Evolutionary conservation across 37 sponge, comb jelly and placozoan genomes (phyloP).

Genomic region (Cliona cf. orientalis): DNA sequence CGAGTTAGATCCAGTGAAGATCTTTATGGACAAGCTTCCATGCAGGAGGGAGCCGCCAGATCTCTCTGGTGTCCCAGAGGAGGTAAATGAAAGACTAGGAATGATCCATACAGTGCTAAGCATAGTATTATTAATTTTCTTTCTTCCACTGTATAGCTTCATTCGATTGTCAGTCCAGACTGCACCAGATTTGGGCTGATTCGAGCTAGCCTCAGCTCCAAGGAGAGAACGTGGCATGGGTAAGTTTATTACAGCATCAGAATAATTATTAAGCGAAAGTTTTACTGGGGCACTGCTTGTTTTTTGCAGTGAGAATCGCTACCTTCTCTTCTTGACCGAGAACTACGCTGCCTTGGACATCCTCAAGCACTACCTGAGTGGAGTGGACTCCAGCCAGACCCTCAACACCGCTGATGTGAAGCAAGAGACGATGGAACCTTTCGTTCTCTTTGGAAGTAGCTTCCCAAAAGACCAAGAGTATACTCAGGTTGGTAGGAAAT

Average conservation of each 20-base stretch:
- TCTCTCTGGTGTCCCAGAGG: neutral
- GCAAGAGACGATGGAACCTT: constrained; percentile 25
- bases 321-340: constrained; percentile 77
- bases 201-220: constrained; percentile 23
- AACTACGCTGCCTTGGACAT: constrained; percentile 78
- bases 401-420: neutral
- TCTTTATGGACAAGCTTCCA: constrained; percentile 11
- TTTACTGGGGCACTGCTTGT: neutral
- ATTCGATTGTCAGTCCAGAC: constrained; percentile 36
- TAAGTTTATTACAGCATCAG: neutral
- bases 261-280: neutral
- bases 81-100: neutral
- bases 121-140: neutral
- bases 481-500: constrained; percentile 70
- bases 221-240: constrained; percentile 49
- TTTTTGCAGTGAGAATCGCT: constrained; percentile 66
- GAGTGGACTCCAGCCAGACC: neutral
- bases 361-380: constrained; percentile 33
- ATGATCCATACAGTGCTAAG: neutral
- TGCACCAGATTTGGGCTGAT: constrained; percentile 44
- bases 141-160: constrained; percentile 31
- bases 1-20: constrained; percentile 31
- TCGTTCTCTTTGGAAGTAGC: constrained; percentile 82
- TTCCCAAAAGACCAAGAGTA: constrained; percentile 88
- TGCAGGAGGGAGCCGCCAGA: constrained; percentile 13